Conservation (phyloP, 2,113 vertebrate genomes). For the Laticauda laticaudata region DNA sequence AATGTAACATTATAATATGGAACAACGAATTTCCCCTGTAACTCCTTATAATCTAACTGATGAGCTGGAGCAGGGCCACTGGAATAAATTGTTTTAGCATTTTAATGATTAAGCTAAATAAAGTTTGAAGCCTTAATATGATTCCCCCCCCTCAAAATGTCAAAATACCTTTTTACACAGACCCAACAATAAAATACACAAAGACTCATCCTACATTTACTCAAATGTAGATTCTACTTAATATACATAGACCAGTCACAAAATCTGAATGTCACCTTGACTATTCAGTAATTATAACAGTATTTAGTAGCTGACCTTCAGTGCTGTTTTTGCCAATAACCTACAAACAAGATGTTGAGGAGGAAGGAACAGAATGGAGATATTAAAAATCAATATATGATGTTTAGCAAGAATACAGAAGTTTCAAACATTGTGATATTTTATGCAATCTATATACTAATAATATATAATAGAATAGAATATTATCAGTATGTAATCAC, state of each 20-base stretch:
- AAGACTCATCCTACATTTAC: neutral
- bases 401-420: neutral
- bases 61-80: neutral
- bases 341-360: slow-evolving; percentile 57
- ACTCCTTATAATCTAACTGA: neutral
- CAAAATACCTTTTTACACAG: neutral
- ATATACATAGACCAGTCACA: neutral
- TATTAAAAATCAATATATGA: slow-evolving; percentile 8
- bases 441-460: neutral
- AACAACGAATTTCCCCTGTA: neutral
- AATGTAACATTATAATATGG: neutral
- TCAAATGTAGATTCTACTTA: neutral
- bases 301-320: slow-evolving; percentile 69
- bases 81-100: neutral
- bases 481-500: neutral
- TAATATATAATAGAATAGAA: too few relatives aligned
- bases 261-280: neutral
- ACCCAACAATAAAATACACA: neutral
- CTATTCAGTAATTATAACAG: accelerated
- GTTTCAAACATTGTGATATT: neutral
- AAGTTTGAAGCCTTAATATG: neutral
- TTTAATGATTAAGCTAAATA: neutral
- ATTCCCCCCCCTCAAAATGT: neutral
- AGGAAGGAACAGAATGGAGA: neutral
- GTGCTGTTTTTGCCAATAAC: slow-evolving; percentile 67